These are phyloP conservation scores for Ammospiza nelsoni DNA, from an alignment of 2,113 vertebrate species.

Conservation along the genomic window DNA sequence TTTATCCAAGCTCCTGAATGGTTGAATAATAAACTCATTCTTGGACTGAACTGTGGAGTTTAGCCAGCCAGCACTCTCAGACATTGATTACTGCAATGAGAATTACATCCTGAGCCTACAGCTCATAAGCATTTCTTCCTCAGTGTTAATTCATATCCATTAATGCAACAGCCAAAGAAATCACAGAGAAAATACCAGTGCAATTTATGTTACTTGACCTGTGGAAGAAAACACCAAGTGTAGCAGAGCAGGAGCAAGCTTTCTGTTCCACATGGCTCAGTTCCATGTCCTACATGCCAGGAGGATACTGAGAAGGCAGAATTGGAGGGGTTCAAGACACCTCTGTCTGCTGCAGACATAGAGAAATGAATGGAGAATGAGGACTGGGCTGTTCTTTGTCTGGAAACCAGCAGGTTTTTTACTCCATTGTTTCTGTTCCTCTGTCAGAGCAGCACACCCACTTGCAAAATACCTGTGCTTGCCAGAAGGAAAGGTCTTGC, in stretches of 20 bases:
- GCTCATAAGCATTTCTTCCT: not conserved
- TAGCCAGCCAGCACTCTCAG: not conserved
- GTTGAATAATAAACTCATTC: not conserved
- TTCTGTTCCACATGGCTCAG: not conserved
- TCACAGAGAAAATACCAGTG: not conserved
- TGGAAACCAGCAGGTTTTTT: not conserved
- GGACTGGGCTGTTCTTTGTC: not conserved
- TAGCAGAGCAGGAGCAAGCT: not conserved
- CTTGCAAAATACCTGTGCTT: not conserved
- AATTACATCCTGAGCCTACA: not conserved
- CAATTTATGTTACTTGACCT: not conserved
- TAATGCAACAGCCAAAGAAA: not conserved
- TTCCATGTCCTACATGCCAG: not conserved
- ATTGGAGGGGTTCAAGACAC: not conserved
- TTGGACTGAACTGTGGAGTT: not conserved
- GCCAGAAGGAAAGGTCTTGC: slow-evolving; percentile 16
- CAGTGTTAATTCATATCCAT: not conserved
- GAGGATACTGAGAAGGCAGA: not conserved
- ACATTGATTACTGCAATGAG: not conserved
- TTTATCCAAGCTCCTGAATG: not conserved
- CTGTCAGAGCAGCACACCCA: not conserved
- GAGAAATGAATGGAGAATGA: not conserved
- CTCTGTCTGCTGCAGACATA: not conserved
- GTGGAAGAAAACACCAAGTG: not conserved
- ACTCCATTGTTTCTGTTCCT: not conserved